Evolutionary conservation across 2,113 vertebrate species (phyloP), one percentile per base, ranked within the genome.

Genomic region (Tretioscincus oriximinensis): DNA sequence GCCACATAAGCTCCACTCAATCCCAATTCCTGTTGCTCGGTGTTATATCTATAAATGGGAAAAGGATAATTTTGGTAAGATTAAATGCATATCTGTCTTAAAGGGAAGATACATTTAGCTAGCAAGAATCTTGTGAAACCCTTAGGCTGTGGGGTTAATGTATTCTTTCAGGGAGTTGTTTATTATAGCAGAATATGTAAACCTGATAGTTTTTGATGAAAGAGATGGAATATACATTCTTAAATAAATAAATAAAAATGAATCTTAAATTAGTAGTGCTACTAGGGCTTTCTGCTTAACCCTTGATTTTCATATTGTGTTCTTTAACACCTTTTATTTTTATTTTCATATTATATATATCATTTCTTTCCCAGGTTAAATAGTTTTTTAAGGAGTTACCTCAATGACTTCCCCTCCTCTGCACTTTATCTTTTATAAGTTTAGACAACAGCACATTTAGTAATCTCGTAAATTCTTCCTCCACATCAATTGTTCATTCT

Each of bases 11-110:
- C 93, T 99, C 3, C 95, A 96, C 73, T 96, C 96, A 14, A 94
- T 99, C 12, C 95, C 94, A 24, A 83, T 99, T 73, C 98, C 98
- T 0, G 93, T 96, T 0, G 96, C 98, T 80, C 97, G 97, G 84
- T 98, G 97, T 88, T 95, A 96, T 89, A 95, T 96, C 73, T 98
- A 97, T 87, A 96, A 93, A 90, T 99, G 98, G 98, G 97, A 96
- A 82, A 97, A 97, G 79, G 98, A 99, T 88, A 99, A 97, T 89
- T 99, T 99, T 35, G 98, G 98, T 99, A 96, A 96, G 94, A 1
- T 0, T 49, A 29, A 24, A 47, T 7, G 6, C 1, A 41, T 22
- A 54, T 16, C 28, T 73, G 21, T 45, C 24, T 20, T 28, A 20
- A 21, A 49, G 1, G 24, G 41, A n/a, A 58, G 66, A 20, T 16